These are phyloP conservation scores for Epinotia bilunana DNA, from an alignment of 2,888 invertebrate genomes.

Conservation along the genomic window DNA sequence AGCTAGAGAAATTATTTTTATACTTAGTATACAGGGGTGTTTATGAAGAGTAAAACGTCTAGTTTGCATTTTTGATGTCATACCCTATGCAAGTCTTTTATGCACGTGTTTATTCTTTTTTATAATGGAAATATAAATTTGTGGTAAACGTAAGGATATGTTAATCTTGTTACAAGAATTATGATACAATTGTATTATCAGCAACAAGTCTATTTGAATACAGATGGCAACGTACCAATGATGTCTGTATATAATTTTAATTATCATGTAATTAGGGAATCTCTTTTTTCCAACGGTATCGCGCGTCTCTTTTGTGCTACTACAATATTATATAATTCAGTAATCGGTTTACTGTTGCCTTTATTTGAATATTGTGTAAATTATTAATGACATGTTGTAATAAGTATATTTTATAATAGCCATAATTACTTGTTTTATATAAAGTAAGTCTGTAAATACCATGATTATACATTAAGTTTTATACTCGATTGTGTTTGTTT, in stretches of 20 bases:
- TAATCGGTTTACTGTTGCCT: constrained; percentile 81
- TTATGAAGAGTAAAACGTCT: constrained; percentile 30
- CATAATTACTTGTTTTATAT: constrained; percentile 84
- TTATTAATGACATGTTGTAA: constrained; percentile 83
- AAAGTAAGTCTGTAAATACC: constrained; percentile 83
- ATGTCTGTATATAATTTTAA: constrained; percentile 77
- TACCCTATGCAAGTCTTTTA: constrained; percentile 38
- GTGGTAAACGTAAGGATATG: constrained; percentile 41
- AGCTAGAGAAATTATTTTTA: constrained; percentile 45
- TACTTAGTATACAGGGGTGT: constrained; percentile 44
- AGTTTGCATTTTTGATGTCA: constrained; percentile 43
- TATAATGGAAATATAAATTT: constrained; percentile 39
- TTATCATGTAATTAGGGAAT: constrained; percentile 80
- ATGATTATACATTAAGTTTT: constrained; percentile 85
- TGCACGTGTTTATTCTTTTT: constrained; percentile 44
- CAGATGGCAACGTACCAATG: constrained; percentile 61
- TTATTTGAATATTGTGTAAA: constrained; percentile 80
- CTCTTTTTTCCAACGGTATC: constrained; percentile 78
- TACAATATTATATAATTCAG: constrained; percentile 72
- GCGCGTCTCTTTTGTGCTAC: constrained; percentile 75
- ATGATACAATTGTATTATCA: constrained; percentile 47
- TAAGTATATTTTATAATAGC: constrained; percentile 82
- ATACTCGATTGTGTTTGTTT: constrained; percentile 81
- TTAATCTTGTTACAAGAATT: constrained; percentile 44
- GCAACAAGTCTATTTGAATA: constrained; percentile 50